phyloP scores from a whole-genome alignment of 2,888 invertebrate species.

The Tenthredo amoena region DNA sequence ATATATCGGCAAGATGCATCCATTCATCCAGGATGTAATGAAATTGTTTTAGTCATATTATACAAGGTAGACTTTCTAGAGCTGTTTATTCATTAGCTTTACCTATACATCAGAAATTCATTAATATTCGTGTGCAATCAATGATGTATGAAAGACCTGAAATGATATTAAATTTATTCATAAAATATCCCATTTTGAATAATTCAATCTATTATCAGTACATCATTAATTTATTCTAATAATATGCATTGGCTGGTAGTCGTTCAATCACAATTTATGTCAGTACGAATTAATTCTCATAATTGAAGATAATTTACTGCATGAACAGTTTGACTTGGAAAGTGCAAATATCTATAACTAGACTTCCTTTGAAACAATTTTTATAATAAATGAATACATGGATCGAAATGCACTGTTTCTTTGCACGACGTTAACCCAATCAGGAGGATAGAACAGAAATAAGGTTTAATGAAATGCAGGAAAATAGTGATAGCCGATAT shows the following conservation, averaged over 20 bases:
- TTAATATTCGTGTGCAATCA: background rate
- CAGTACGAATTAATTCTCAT: constrained; percentile 14
- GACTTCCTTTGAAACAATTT: background rate
- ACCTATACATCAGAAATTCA: background rate
- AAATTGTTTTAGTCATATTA: constrained; percentile 7
- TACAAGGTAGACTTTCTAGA: background rate
- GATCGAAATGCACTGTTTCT: background rate
- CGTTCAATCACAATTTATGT: background rate
- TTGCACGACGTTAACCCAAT: background rate
- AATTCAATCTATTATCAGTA: constrained; percentile 29
- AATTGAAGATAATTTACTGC: background rate
- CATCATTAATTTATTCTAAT: constrained; percentile 30
- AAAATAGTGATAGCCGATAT: constrained; percentile 30
- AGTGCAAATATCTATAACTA: background rate
- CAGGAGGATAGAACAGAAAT: constrained; percentile 1
- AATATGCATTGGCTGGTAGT: constrained; percentile 19
- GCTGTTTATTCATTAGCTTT: background rate
- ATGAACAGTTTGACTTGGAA: background rate
- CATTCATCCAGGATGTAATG: background rate
- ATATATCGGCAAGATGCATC: constrained; percentile 41
- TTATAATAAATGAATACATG: background rate
- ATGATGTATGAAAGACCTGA: background rate
- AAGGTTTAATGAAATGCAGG: constrained; percentile 15
- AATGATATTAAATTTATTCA: background rate
- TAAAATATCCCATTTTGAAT: constrained; percentile 26